Percentiles rank a stretch among this genome's conserved stretches.
Evolutionary conservation across 2,888 invertebrate species (phyloP).

Genomic region (Pseudoips prasinana): DNA sequence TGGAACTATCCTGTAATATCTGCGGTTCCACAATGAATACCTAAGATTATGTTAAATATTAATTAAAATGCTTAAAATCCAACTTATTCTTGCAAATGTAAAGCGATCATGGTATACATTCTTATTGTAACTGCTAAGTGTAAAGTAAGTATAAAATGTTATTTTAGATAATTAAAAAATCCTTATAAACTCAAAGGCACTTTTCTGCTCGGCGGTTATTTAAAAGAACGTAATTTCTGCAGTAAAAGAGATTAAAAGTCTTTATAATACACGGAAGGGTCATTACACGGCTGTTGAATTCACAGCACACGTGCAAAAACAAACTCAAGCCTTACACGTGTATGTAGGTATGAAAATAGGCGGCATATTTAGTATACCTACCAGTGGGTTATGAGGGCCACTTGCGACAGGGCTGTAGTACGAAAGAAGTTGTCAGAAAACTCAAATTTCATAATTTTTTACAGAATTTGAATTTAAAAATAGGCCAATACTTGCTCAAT

Average conservation of each 20-base stretch:
- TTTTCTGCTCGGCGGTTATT: constrained; percentile 59
- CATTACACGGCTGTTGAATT: constrained; percentile 70
- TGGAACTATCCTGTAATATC: no score
- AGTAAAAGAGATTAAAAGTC: constrained; percentile 61
- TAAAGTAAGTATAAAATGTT: constrained; percentile 13
- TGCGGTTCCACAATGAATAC: no score
- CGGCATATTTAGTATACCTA: constrained; percentile 28
- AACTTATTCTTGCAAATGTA: no score
- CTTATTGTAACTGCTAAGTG: no score
- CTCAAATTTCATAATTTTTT: no score
- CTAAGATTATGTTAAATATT: no score
- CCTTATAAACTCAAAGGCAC: constrained; percentile 54
- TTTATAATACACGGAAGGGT: constrained; percentile 69
- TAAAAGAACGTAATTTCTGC: constrained; percentile 65
- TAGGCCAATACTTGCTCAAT: no score
- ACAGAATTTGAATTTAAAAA: no score
- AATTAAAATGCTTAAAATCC: no score
- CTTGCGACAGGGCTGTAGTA: constrained; percentile 22
- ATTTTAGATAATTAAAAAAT: constrained; percentile 34
- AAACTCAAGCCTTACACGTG: constrained; percentile 51
- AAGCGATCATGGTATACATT: no score
- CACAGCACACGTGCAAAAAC: constrained; percentile 66
- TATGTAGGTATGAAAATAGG: constrained; percentile 34
- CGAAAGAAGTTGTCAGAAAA: no score
- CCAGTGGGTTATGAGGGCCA: constrained; percentile 22